Conservation (phyloP, 2,797 vertebrate species). For the Protonibea diacanthus region DNA sequence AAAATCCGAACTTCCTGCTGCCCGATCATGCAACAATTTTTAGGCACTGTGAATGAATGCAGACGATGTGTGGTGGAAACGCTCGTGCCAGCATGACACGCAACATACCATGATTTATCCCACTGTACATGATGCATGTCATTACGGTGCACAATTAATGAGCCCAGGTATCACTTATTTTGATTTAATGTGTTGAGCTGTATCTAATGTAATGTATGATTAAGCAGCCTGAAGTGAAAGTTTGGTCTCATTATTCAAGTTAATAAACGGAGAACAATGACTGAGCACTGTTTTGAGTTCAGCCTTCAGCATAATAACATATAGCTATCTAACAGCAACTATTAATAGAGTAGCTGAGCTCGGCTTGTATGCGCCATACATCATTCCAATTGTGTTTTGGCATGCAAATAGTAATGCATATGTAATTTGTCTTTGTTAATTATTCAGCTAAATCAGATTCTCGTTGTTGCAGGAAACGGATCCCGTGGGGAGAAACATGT, state of each 20-base stretch:
- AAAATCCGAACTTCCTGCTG: neutral
- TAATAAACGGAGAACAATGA: constrained; percentile 31
- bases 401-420: constrained; percentile 34
- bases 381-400: constrained; percentile 26
- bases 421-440: constrained; percentile 56
- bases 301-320: constrained; percentile 17
- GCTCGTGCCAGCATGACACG: constrained; percentile 6
- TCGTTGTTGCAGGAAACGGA: constrained; percentile 38
- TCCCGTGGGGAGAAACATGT: constrained; percentile 22
- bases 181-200: constrained; percentile 40
- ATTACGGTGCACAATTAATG: constrained; percentile 12
- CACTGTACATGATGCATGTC: constrained; percentile 25
- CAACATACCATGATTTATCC: constrained; percentile 32
- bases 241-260: constrained; percentile 32
- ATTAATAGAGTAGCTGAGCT: neutral
- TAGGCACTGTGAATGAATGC: constrained; percentile 8
- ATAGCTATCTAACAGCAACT: constrained; percentile 5
- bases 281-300: constrained; percentile 33
- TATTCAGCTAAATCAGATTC: constrained; percentile 51
- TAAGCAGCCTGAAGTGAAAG: constrained; percentile 25
- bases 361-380: neutral
- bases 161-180: constrained; percentile 29
- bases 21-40: neutral
- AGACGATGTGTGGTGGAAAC: neutral
- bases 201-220: constrained; percentile 36